A percentile compares a stretch with the other conserved stretches of the same genome.
Conservation (phyloP, 2,888 invertebrate species). For the Chalcosyrphus nemorum region DNA sequence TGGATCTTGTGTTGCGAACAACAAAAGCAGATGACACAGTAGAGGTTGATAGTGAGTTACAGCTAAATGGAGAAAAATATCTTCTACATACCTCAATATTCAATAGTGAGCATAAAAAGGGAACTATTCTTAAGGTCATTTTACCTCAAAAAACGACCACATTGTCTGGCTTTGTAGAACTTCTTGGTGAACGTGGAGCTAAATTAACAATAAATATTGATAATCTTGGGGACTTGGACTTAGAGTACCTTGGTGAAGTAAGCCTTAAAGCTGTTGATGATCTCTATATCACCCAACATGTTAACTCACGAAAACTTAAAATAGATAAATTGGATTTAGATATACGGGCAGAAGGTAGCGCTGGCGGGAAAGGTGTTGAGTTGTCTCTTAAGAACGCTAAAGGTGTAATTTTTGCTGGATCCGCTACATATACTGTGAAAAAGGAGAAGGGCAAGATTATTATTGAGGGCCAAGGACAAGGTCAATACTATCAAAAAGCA, state of each 20-base stretch:
- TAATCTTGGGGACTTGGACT: conserved; percentile 83
- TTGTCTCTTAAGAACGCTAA: conserved; percentile 86
- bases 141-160: conserved; percentile 82
- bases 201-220: conserved; percentile 84
- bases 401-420: conserved; percentile 86
- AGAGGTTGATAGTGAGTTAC: conserved; percentile 81
- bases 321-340: conserved; percentile 86
- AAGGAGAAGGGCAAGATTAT: conserved; percentile 88
- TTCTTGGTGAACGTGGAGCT: conserved; percentile 84
- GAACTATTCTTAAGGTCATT: conserved; percentile 84
- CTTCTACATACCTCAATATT: conserved; percentile 83
- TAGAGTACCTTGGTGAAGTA: conserved; percentile 84
- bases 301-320: conserved; percentile 86
- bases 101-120: conserved; percentile 83
- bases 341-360: conserved; percentile 84
- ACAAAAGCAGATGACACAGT: conserved; percentile 80
- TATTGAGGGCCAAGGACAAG: conserved; percentile 89
- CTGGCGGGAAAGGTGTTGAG: conserved; percentile 85
- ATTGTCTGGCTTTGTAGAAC: conserved; percentile 78
- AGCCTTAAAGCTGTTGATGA: conserved; percentile 86
- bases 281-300: conserved; percentile 84
- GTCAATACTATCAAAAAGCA: conserved; percentile 87
- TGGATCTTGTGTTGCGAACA: conserved; percentile 82
- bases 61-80: conserved; percentile 85
- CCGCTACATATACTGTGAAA: conserved; percentile 87